phyloP scores from a whole-genome alignment of 2,797 vertebrate species.

The Microctenopoma stevenorrisi region DNA sequence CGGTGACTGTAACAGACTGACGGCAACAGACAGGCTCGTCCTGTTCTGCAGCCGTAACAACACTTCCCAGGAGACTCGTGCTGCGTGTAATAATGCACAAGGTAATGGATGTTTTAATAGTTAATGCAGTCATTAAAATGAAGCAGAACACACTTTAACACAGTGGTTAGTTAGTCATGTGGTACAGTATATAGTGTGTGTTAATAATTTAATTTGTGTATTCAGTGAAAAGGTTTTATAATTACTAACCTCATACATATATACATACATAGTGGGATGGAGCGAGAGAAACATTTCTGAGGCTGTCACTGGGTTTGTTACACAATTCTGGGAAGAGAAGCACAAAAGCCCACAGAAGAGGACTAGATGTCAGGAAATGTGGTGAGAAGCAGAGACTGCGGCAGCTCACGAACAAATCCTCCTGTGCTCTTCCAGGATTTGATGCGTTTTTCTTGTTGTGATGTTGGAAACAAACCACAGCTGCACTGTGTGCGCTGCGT shows the following conservation, averaged over 20 bases:
- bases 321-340: constrained; percentile 65
- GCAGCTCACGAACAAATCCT: constrained; percentile 4
- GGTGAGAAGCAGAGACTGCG: not conserved
- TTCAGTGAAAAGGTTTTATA: not conserved
- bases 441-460: not conserved
- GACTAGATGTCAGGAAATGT: constrained; percentile 47
- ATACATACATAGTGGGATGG: too few relatives aligned
- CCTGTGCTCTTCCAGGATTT: constrained; percentile 29
- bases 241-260: too few relatives aligned
- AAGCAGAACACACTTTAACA: not conserved
- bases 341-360: constrained; percentile 37
- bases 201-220: not conserved
- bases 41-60: too few relatives aligned
- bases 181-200: not conserved
- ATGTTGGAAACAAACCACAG: not conserved
- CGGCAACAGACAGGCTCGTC: not conserved
- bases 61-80: not conserved
- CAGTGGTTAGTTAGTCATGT: not conserved
- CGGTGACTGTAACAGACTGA: too few relatives aligned
- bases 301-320: constrained; percentile 55
- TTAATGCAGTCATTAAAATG: not conserved
- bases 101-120: constrained; percentile 8
- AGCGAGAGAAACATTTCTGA: constrained; percentile 13
- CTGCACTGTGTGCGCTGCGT: too few relatives aligned
- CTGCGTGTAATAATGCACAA: not conserved